phyloP scores from a whole-genome alignment of 2,797 vertebrate genomes.

The Phrynocephalus vlangalii region DNA sequence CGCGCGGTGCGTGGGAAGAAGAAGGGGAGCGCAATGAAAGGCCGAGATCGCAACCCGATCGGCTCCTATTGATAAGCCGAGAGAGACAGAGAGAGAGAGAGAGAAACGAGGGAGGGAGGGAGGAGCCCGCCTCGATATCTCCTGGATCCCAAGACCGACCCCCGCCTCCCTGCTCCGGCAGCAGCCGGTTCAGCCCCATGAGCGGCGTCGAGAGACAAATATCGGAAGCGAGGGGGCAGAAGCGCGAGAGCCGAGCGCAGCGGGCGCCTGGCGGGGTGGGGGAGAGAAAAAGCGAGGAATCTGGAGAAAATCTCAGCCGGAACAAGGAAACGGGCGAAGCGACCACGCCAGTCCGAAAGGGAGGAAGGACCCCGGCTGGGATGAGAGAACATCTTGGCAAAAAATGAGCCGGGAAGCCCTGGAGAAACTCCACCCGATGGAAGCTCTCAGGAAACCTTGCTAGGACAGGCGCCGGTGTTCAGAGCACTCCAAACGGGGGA shows the following conservation, averaged over 20 bases:
- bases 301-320: neutral
- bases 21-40: neutral
- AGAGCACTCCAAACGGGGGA: neutral
- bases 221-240: neutral
- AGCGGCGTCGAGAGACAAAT: neutral
- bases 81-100: too few relatives aligned
- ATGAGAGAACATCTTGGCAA: neutral
- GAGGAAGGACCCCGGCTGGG: neutral
- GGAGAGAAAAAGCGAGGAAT: neutral
- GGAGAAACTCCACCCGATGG: neutral
- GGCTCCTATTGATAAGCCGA: neutral
- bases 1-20: neutral
- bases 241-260: neutral
- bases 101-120: neutral
- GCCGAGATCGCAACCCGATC: neutral
- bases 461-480: neutral
- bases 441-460: neutral
- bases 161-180: slow-evolving; percentile 3
- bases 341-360: neutral
- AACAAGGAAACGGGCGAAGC: neutral
- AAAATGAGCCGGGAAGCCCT: neutral
- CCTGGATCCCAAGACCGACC: neutral
- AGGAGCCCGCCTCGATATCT: slow-evolving; percentile 1
- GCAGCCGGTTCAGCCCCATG: slow-evolving; percentile 11
- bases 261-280: neutral